Percentiles rank a stretch among this genome's conserved stretches.
Conservation (phyloP, 1,140 invertebrate species). For the Caenorhabditis inopinata region DNA sequence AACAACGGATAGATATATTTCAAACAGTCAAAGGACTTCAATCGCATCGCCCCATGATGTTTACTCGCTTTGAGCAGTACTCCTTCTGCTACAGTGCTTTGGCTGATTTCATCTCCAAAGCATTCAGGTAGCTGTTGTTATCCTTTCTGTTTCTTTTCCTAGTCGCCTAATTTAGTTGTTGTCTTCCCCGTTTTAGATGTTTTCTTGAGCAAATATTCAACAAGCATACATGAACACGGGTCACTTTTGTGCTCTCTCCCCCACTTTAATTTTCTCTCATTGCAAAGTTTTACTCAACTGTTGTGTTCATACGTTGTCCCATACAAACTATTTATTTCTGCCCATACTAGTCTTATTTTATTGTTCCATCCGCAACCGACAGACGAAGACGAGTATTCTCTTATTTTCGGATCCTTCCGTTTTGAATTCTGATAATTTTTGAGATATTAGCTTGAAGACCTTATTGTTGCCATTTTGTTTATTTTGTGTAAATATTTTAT, state of each 20-base stretch:
- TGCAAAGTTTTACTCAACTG: neutral
- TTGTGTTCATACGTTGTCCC: neutral
- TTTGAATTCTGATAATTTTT: neutral
- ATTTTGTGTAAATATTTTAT: slow-evolving; percentile 9
- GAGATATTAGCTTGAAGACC: neutral
- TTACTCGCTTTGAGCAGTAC: slow-evolving; percentile 57
- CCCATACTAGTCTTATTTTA: neutral
- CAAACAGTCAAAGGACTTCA: slow-evolving; percentile 68
- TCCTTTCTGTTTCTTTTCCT: slow-evolving; percentile 32
- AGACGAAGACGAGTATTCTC: neutral
- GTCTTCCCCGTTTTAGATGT: slow-evolving; percentile 4
- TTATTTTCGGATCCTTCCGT: neutral
- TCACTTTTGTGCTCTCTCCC: slow-evolving; percentile 25
- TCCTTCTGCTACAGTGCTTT: slow-evolving; percentile 58
- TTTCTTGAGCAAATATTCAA: slow-evolving; percentile 4
- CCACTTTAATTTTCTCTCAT: slow-evolving; percentile 1
- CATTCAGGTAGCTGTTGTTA: neutral
- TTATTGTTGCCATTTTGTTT: neutral
- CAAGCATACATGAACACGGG: slow-evolving; percentile 34
- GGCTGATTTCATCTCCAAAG: slow-evolving; percentile 41
- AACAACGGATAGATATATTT: slow-evolving; percentile 69
- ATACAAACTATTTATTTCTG: slow-evolving; percentile 9
- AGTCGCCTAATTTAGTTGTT: slow-evolving; percentile 13
- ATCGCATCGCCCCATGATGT: slow-evolving; percentile 3
- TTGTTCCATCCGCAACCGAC: neutral